phyloP scores from a whole-genome alignment of 2,113 vertebrate genomes.

The Fregata magnificens region DNA sequence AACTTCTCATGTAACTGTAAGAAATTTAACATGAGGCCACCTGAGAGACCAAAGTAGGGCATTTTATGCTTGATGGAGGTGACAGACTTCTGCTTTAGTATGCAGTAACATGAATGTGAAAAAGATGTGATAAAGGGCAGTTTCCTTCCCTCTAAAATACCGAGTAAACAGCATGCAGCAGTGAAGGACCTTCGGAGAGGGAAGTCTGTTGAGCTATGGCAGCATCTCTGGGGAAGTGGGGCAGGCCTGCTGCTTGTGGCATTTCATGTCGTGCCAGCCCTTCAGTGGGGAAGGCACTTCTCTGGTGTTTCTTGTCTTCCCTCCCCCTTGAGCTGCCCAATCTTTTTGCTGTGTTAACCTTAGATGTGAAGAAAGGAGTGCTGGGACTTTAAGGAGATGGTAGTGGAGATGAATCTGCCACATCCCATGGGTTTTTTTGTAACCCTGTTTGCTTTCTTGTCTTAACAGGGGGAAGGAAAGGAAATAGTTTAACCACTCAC shows the following conservation, averaged over 20 bases:
- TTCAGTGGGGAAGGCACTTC: neutral
- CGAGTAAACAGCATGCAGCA: neutral
- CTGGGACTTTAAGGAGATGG: neutral
- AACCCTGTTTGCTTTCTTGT: neutral
- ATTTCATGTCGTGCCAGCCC: neutral
- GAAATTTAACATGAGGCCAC: neutral
- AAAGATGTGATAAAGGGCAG: neutral
- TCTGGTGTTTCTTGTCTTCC: neutral
- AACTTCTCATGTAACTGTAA: neutral
- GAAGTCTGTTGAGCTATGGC: neutral
- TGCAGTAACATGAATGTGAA: neutral
- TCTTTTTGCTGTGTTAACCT: neutral
- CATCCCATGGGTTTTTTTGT: neutral
- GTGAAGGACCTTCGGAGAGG: neutral
- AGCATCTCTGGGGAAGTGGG: neutral
- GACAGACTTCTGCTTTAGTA: neutral
- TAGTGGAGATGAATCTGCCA: neutral
- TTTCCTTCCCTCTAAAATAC: neutral
- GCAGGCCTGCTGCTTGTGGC: neutral
- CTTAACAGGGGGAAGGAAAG: neutral
- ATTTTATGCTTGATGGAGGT: neutral
- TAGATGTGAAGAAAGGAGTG: neutral
- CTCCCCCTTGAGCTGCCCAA: neutral
- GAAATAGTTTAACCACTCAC: neutral
- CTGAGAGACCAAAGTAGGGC: neutral